Conservation (phyloP, 92 coral and sea anemone genomes). For the Epizoanthus illoricatus region DNA sequence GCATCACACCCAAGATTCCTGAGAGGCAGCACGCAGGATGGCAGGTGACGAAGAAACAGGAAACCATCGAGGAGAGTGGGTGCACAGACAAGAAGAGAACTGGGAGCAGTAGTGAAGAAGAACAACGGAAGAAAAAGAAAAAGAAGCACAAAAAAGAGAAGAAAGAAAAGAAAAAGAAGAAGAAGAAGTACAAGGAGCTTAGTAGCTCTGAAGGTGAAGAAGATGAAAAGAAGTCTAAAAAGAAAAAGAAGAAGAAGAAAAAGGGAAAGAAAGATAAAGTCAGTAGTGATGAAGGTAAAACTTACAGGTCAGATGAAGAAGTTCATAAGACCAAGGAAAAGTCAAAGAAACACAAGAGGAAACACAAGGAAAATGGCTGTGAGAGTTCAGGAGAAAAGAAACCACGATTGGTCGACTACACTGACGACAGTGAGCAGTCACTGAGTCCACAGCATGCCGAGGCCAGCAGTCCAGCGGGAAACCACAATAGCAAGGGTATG, state of each 20-base stretch:
- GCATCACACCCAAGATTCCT: constrained; percentile 84
- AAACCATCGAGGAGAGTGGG: constrained; percentile 12
- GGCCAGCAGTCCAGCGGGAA: not conserved
- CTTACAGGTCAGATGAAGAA: constrained; percentile 41
- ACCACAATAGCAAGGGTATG: constrained; percentile 17
- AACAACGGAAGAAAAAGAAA: constrained; percentile 36
- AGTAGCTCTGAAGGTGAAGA: constrained; percentile 37
- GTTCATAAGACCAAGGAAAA: constrained; percentile 37
- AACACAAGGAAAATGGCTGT: constrained; percentile 41
- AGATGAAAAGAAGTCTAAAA: constrained; percentile 30
- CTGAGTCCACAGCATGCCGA: not conserved
- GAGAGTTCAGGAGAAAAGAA: constrained; percentile 45
- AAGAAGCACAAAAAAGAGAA: constrained; percentile 23
- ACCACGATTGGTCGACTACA: constrained; percentile 60
- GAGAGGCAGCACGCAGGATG: constrained; percentile 99
- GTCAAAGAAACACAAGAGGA: constrained; percentile 50
- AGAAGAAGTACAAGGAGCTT: constrained; percentile 44
- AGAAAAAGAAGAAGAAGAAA: constrained; percentile 63
- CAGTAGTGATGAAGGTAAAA: constrained; percentile 40
- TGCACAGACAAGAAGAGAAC: constrained; percentile 17
- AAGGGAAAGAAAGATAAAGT: constrained; percentile 47
- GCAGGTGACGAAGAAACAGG: constrained; percentile 66
- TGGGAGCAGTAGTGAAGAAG: constrained; percentile 8
- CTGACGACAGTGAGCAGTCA: constrained; percentile 56
- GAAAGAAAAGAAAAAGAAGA: constrained; percentile 48